Base-by-base conservation (phyloP, 2,888 invertebrate species). In the Hanleya hanleyi region DNA sequence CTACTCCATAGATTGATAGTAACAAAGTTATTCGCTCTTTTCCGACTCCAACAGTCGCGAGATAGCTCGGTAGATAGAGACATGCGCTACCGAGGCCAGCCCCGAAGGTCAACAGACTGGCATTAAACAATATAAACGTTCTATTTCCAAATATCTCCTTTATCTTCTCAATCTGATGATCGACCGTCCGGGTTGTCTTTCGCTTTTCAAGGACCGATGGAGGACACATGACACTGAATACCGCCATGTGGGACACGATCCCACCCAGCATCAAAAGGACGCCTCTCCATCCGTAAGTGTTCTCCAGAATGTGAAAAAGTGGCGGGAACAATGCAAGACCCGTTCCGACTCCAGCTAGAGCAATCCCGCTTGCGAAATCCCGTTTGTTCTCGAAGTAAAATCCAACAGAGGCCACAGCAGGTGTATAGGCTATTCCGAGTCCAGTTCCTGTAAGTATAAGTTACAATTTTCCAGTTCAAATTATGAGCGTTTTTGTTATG, bases 331-430 rank as follows among this genome's bases (percentile, higher is more conserved):
- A 22, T 4, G 61, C 7, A 57, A 33, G 33, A 4, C 61, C 61
- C 2, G 33, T 26, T 5, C 29, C 61, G 3, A 26, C 26, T 32
- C 61, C 61, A 9, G 61, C 33, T 18, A 33, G 15, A 1, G 29
- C 61, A 1, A 57, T 9, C 15, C 61, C 61, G 61, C 29, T 32
- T 15, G 61, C 61, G 1, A 57, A 57, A 26, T 57, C 61, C 1
- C 61, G 61, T 7, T 26, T 57, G 15, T 57, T 57, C 33, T 57
- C 61, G 18, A 57, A 57, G 33, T 57, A 57, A 33, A 57, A 57
- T 26, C 61, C 61, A 9, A 57, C 29, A 18, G 33, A 26, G 7
- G 61, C 3, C 4, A 57, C 15, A 7, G 61, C 61, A 26, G 61
- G 61, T 4, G 61, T 57, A 7, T 57, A 57, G 26, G 29, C 29